A percentile compares a stretch with the other conserved stretches of the same genome.
phyloP scores from a whole-genome alignment of 2,888 invertebrate genomes.

The Gryllus longicercus region DNA sequence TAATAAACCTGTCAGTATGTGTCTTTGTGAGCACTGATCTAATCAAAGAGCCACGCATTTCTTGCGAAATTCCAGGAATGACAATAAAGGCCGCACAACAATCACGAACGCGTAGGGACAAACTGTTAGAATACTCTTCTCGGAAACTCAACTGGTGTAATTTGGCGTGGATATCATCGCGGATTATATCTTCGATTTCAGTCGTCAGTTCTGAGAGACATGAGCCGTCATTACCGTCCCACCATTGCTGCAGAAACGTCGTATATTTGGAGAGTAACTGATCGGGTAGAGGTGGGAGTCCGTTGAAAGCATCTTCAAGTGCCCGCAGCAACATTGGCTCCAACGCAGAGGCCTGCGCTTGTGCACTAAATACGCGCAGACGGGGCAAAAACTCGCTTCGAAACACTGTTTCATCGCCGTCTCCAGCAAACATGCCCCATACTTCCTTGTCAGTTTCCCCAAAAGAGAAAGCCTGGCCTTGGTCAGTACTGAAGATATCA shows the following conservation, averaged over 20 bases:
- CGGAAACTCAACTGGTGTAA: neutral
- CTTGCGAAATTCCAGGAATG: neutral
- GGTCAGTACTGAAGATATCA: neutral
- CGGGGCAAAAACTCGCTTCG: neutral
- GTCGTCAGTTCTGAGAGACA: neutral
- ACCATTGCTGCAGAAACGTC: neutral
- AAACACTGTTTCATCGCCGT: neutral
- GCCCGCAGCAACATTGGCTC: neutral
- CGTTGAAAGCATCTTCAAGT: neutral
- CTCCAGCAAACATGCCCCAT: neutral
- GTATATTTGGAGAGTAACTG: neutral
- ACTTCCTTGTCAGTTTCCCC: neutral
- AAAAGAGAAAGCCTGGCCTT: neutral
- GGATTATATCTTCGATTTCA: neutral
- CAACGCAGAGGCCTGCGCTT: neutral
- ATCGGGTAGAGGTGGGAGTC: neutral
- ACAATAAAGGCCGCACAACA: neutral
- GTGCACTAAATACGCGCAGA: neutral
- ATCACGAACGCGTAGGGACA: neutral
- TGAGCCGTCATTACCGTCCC: neutral
- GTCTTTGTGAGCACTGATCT: neutral
- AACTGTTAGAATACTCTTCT: neutral
- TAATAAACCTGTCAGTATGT: neutral
- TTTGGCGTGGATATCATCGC: neutral
- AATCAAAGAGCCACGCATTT: neutral